Percentiles rank a stretch among this genome's conserved stretches.
phyloP scores from a whole-genome alignment of 2,888 invertebrate species.

The Esperia sulphurella region DNA sequence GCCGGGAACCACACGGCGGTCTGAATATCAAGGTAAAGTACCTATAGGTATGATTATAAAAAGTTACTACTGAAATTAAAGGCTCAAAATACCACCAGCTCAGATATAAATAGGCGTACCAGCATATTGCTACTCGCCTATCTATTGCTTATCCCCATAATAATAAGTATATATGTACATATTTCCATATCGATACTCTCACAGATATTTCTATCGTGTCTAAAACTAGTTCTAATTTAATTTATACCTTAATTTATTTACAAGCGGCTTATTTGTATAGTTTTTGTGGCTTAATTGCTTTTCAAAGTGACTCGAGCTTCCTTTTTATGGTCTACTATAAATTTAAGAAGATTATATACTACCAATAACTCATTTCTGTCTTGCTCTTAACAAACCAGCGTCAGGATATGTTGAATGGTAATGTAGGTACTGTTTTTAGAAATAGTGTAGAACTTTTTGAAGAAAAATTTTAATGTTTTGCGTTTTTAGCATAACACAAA shows the following conservation, averaged over 20 bases:
- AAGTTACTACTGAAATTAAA: no score
- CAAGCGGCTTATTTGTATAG: neutral
- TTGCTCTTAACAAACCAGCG: neutral
- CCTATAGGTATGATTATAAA: no score
- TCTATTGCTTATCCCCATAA: neutral
- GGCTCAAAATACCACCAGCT: no score
- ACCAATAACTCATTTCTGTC: neutral
- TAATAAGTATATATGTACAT: neutral
- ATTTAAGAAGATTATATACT: neutral
- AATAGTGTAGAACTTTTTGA: no score
- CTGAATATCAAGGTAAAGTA: no score
- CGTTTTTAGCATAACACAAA: no score
- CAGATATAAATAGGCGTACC: no score
- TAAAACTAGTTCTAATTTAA: neutral
- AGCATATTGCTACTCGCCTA: no score
- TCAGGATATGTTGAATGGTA: neutral
- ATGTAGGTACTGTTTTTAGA: no score
- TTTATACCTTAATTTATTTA: neutral
- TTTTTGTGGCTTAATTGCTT: conserved; percentile 1
- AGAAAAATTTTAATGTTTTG: no score
- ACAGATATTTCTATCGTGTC: neutral
- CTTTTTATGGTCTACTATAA: neutral
- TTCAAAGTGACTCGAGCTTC: conserved; percentile 1
- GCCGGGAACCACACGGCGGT: no score
- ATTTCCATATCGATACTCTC: neutral